Evolutionary conservation across 2,888 invertebrate genomes (phyloP).

Genomic region (Notocelia uddmanniana): DNA sequence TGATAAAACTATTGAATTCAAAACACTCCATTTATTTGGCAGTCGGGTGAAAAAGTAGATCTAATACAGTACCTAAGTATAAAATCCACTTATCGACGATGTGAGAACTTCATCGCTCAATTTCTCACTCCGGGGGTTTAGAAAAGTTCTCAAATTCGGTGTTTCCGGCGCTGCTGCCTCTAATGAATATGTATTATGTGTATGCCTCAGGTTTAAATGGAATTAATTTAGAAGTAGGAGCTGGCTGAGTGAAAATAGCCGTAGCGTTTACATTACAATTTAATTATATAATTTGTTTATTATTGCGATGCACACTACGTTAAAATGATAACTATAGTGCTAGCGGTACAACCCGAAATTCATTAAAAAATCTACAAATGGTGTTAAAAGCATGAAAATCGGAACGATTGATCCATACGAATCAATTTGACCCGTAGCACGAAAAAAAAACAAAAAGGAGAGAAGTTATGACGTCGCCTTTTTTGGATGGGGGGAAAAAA

Average conservation of each 20-base stretch:
- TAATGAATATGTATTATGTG: constrained; percentile 26
- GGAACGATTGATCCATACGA: no score
- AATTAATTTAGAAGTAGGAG: constrained; percentile 3
- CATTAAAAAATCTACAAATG: no score
- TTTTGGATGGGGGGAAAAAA: no score
- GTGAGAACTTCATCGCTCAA: constrained; percentile 22
- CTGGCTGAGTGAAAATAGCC: not conserved
- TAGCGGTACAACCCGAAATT: no score
- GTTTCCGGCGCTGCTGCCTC: not conserved
- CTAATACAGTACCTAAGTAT: not conserved
- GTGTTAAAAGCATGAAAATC: no score
- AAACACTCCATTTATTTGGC: not conserved
- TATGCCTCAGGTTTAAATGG: not conserved
- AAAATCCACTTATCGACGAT: not conserved
- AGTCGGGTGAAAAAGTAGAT: not conserved
- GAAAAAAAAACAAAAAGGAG: no score
- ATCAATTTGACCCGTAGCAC: no score
- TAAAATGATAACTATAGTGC: not conserved
- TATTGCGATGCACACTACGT: not conserved
- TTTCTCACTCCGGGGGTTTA: constrained; percentile 1
- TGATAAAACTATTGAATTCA: not conserved
- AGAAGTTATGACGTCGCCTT: no score
- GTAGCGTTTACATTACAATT: not conserved
- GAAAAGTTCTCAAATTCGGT: constrained; percentile 14
- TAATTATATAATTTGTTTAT: not conserved